A percentile compares a stretch with the other conserved stretches of the same genome.
These are phyloP conservation scores for Bombylius major DNA, from an alignment of 2,888 invertebrate species.

Conservation along the genomic window DNA sequence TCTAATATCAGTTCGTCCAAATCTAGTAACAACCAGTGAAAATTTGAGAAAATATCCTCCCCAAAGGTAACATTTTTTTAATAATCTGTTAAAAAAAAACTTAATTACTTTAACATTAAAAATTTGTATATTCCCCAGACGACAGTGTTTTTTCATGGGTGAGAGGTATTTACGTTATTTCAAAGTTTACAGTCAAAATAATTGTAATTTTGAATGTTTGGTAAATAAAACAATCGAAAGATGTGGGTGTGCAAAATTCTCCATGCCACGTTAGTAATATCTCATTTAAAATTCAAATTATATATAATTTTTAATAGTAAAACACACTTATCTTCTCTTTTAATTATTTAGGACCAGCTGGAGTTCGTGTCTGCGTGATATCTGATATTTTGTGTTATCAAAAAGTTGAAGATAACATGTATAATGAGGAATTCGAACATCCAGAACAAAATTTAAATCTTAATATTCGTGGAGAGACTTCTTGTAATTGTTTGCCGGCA, in stretches of 20 bases:
- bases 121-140: slow-evolving; percentile 27
- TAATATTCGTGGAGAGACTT: slow-evolving; percentile 27
- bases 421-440: slow-evolving; percentile 30
- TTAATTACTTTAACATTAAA: too few species aligned
- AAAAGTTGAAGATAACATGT: slow-evolving; percentile 28
- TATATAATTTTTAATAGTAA: too few species aligned
- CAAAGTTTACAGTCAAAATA: slow-evolving; percentile 57
- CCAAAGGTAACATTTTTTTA: slow-evolving; percentile 21
- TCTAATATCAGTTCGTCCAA: slow-evolving; percentile 50
- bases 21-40: slow-evolving; percentile 54
- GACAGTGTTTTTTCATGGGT: slow-evolving; percentile 55
- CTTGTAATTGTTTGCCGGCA: slow-evolving; percentile 30
- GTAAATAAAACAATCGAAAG: slow-evolving; percentile 49
- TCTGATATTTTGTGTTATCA: slow-evolving; percentile 28
- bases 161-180: slow-evolving; percentile 53
- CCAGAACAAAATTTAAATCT: slow-evolving; percentile 22
- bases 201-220: slow-evolving; percentile 60
- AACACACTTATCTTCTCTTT: neutral
- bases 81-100: neutral
- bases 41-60: slow-evolving; percentile 45
- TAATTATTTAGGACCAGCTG: slow-evolving; percentile 22
- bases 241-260: slow-evolving; percentile 58
- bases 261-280: slow-evolving; percentile 44
- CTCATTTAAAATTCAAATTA: too few species aligned
- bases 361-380: slow-evolving; percentile 33